phyloP scores from a whole-genome alignment of 2,113 vertebrate genomes.

The Etia nguti region DNA sequence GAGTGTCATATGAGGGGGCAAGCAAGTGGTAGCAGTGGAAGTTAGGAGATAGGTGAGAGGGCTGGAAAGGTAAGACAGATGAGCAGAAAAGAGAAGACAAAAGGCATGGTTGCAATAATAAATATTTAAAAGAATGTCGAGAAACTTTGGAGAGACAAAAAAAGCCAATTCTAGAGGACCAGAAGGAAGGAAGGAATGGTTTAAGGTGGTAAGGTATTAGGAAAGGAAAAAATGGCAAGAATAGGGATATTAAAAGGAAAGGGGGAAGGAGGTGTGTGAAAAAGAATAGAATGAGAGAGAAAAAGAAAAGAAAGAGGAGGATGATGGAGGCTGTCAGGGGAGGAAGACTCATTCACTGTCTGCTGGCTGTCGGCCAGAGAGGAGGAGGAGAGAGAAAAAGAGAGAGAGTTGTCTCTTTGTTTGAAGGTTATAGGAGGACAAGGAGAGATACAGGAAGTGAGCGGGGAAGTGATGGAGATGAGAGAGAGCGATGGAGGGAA shows the following conservation, averaged over 20 bases:
- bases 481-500: not conserved
- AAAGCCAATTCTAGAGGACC: not conserved
- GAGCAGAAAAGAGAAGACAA: not conserved
- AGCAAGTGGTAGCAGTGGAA: not conserved
- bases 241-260: not conserved
- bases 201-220: not conserved
- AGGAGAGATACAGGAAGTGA: not conserved
- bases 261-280: not conserved
- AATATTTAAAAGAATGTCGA: not conserved
- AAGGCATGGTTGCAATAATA: not conserved
- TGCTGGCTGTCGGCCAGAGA: slow-evolving; percentile 30
- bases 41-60: rapidly evolving
- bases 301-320: not conserved
- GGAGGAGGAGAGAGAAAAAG: not conserved
- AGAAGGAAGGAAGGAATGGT: not conserved
- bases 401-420: slow-evolving; percentile 16
- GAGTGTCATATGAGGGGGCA: not conserved
- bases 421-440: slow-evolving; percentile 46
- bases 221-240: not conserved
- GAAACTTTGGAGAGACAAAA: not conserved
- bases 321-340: slow-evolving; percentile 2
- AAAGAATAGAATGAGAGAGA: not conserved
- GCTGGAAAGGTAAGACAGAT: not conserved
- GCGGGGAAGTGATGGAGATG: not conserved
- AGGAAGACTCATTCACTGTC: slow-evolving; percentile 24